A percentile compares a stretch with the other conserved stretches of the same genome.
phyloP scores from a whole-genome alignment of 2,113 vertebrate genomes.

The Micromys minutus region DNA sequence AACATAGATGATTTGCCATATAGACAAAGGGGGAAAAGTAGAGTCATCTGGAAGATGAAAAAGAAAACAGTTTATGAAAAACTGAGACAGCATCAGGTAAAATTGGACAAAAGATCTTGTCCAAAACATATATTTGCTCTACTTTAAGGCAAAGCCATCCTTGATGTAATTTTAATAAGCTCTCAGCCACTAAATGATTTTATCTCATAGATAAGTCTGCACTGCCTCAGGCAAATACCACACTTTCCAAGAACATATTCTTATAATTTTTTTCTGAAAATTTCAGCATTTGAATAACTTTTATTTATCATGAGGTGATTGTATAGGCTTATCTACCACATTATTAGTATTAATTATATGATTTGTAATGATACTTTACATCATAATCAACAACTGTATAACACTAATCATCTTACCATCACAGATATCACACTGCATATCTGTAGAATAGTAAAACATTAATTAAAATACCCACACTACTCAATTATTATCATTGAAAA shows the following conservation, averaged over 20 bases:
- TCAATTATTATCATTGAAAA: constrained; percentile 15
- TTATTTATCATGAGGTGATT: not conserved
- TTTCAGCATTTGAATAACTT: not conserved
- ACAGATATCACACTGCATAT: not conserved
- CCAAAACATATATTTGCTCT: not conserved
- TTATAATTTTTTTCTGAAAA: not conserved
- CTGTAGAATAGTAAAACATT: constrained; percentile 24
- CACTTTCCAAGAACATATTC: not conserved
- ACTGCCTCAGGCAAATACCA: not conserved
- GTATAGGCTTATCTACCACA: not conserved
- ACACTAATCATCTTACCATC: not conserved
- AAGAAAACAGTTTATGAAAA: not conserved
- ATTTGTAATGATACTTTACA: not conserved
- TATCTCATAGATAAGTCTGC: not conserved
- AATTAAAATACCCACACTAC: constrained; percentile 8
- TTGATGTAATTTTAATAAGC: not conserved
- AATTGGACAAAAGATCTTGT: not conserved
- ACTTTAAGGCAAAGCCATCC: not conserved
- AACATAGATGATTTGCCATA: not conserved
- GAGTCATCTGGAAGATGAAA: not conserved
- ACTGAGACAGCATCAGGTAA: not conserved
- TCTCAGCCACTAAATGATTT: not conserved
- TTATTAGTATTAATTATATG: not conserved
- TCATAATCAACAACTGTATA: not conserved
- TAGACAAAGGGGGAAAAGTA: not conserved